Percentiles rank a stretch among this genome's conserved stretches.
These are phyloP conservation scores for Laspeyria flexula DNA, from an alignment of 2,888 invertebrate genomes.

Conservation along the genomic window DNA sequence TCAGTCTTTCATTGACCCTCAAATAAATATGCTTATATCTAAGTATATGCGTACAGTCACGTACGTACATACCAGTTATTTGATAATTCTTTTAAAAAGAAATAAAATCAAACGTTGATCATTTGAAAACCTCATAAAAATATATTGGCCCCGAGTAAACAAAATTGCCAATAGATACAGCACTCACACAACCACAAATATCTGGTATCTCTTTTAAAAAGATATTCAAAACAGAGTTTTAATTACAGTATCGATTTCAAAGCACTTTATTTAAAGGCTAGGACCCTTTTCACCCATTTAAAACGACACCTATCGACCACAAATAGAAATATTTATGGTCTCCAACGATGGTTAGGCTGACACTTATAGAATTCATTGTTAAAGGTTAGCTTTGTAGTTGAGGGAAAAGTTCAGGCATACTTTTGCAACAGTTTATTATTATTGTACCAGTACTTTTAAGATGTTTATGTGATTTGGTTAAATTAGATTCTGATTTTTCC, in stretches of 20 bases:
- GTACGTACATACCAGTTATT: no score
- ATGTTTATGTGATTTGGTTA: background rate
- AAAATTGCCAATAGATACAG: background rate
- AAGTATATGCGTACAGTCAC: no score
- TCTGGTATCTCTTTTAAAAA: conserved; percentile 10
- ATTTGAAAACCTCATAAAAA: no score
- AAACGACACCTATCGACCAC: conserved; percentile 43
- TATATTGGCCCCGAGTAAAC: no score
- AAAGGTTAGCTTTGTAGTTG: conserved; percentile 28
- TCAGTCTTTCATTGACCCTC: no score
- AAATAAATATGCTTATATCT: no score
- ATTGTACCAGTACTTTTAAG: conserved; percentile 2
- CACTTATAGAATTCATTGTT: conserved; percentile 56
- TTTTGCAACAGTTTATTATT: conserved; percentile 4
- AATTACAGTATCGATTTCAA: conserved; percentile 35
- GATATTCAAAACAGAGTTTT: conserved; percentile 35
- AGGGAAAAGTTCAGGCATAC: conserved; percentile 3
- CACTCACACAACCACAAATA: conserved; percentile 3
- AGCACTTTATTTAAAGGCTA: conserved; percentile 31
- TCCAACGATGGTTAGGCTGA: conserved; percentile 49
- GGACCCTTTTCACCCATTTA: conserved; percentile 55
- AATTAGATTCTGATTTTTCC: no score
- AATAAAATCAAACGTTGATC: no score
- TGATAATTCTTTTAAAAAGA: no score
- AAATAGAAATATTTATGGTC: conserved; percentile 63